These are phyloP conservation scores for Chamaea fasciata DNA, from an alignment of 2,113 vertebrate species.

Conservation along the genomic window DNA sequence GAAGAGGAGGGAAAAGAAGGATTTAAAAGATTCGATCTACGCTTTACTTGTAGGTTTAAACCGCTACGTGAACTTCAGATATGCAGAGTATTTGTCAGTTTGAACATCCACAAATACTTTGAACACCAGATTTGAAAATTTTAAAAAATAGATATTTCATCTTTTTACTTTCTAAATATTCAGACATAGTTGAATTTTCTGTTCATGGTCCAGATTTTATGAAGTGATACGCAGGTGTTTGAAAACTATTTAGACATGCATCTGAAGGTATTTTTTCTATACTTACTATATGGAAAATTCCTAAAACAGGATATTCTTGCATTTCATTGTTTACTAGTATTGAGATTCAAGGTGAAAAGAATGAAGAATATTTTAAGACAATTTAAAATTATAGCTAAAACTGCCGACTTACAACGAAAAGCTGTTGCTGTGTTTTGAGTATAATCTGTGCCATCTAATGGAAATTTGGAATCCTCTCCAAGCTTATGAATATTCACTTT, in stretches of 20 bases:
- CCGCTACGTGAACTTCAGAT: not conserved
- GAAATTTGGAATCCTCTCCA: not conserved
- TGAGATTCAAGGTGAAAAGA: not conserved
- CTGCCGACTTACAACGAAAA: not conserved
- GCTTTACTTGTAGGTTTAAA: not conserved
- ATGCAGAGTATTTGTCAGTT: not conserved
- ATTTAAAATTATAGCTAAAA: not conserved
- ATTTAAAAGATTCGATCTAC: not conserved
- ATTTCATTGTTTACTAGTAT: not conserved
- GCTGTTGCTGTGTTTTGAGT: not conserved
- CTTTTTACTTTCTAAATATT: not conserved
- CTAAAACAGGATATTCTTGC: not conserved
- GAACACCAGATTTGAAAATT: not conserved
- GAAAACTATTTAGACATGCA: not conserved
- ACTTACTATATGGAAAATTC: not conserved
- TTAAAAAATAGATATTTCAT: fast-evolving
- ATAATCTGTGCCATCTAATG: not conserved
- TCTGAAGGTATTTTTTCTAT: not conserved
- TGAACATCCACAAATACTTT: not conserved
- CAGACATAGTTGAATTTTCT: not conserved
- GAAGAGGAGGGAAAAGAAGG: not conserved
- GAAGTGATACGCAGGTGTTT: not conserved
- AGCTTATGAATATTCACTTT: not conserved
- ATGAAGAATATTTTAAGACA: not conserved
- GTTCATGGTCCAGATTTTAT: not conserved